These are phyloP conservation scores for Glyphotaelius pellucidus DNA, from an alignment of 2,888 invertebrate genomes.

Conservation along the genomic window DNA sequence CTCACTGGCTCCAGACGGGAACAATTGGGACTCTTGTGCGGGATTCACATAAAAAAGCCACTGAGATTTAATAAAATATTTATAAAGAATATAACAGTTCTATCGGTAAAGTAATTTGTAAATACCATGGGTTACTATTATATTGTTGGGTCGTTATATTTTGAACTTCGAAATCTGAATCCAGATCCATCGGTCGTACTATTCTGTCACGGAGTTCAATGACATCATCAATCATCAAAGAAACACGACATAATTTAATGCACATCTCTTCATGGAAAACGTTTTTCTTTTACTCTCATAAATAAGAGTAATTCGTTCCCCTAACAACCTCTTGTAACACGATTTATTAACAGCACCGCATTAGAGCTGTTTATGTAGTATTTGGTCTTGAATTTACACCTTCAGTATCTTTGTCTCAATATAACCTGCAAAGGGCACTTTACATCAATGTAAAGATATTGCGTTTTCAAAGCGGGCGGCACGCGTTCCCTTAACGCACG, in stretches of 20 bases:
- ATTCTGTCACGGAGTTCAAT: too few species aligned
- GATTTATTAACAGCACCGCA: neutral
- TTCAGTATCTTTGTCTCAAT: neutral
- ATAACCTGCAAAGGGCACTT: neutral
- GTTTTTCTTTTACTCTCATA: neutral
- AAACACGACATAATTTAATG: neutral
- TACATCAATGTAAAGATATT: slow-evolving; percentile 2
- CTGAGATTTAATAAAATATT: too few species aligned
- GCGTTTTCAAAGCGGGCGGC: neutral
- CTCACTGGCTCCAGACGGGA: too few species aligned
- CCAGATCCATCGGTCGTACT: too few species aligned
- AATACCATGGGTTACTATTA: too few species aligned
- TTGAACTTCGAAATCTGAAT: too few species aligned
- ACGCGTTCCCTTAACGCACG: neutral
- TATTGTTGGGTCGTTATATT: too few species aligned
- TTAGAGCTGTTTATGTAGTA: neutral
- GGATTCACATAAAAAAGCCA: too few species aligned
- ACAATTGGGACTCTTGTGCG: too few species aligned
- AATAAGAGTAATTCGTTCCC: neutral
- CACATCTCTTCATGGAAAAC: too few species aligned
- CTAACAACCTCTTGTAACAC: neutral
- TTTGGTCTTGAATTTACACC: neutral
- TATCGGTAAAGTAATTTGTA: too few species aligned
- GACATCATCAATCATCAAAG: neutral
- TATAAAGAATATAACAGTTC: too few species aligned